Base-by-base conservation (phyloP, 1,140 invertebrate genomes). In the Bactericera cockerelli region DNA sequence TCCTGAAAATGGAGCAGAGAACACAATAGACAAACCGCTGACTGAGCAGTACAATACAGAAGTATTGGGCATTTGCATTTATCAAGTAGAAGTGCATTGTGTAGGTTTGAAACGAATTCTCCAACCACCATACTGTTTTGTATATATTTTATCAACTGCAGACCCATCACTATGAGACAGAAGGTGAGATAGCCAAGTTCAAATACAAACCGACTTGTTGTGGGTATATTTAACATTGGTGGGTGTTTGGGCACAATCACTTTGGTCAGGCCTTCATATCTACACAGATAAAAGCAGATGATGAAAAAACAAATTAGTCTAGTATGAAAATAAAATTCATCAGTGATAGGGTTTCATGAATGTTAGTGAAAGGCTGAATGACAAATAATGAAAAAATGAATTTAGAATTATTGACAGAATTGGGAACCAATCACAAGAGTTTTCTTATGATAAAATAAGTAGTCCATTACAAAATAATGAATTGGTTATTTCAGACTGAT, bases 141-240 rank as follows among this genome's bases (percentile, higher is more conserved):
- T 98, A 98, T 10, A 98, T 75, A 75, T 98, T n/a, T 93, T 14
- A 98, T 77, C 70, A 96, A 89, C 74, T 98, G 94, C 19, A 93
- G 42, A 19, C 42, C 42, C 42, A 49, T 49, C n/a, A 49, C 22
- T 10, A 49, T 22, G n/a, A 49, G 22, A 8, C n/a, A 49, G 42
- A 33, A 21, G 25, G 14, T 26, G 62, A 60, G 19, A 42, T 56
- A 62, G 60, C 58, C 59, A 55, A 63, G 55, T 62, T 55, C 26
- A 55, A 16, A 6, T 49, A 49, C n/a, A 22, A 49, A 49, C 42
- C n/a, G 42, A 49, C 42, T 49, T 4, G 42, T 49, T 16, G 42
- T 49, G 4, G 42, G 42, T 8, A 49, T 49, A 22, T 16, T 22
- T 16, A 49, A 49, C 42, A 49, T 49, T 6, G 42, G 42, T 49